A percentile compares a stretch with the other conserved stretches of the same genome.
These are phyloP conservation scores for Arctia plantaginis DNA, from an alignment of 2,888 invertebrate genomes.

Conservation along the genomic window DNA sequence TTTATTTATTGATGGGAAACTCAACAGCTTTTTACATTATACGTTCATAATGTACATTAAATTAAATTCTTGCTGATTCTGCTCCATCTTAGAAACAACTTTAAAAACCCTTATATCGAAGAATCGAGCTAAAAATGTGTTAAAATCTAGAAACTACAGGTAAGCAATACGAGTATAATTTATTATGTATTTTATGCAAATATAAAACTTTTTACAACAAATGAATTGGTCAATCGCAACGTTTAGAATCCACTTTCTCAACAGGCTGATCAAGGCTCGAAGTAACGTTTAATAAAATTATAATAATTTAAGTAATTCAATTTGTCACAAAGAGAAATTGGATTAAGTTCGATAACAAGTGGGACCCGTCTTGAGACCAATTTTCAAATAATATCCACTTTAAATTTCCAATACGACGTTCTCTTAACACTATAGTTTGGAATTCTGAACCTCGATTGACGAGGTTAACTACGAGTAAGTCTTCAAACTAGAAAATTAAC, in stretches of 20 bases:
- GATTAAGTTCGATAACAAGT: conserved; percentile 62
- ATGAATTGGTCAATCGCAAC: conserved; percentile 21
- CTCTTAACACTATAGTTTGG: conserved; percentile 51
- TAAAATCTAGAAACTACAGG: not conserved
- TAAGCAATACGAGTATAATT: not conserved
- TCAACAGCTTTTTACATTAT: too few species aligned
- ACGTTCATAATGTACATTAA: too few species aligned
- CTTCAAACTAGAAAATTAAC: conserved; percentile 76
- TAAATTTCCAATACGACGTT: conserved; percentile 52
- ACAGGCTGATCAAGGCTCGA: conserved; percentile 25
- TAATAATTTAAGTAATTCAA: conserved; percentile 63
- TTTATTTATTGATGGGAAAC: too few species aligned
- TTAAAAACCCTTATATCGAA: not conserved
- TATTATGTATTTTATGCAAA: not conserved
- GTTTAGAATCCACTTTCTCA: conserved; percentile 25
- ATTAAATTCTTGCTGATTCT: too few species aligned
- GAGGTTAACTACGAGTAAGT: conserved; percentile 65
- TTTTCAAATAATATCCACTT: conserved; percentile 51
- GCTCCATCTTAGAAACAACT: not conserved
- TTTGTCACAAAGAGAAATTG: conserved; percentile 62
- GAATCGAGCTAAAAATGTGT: not conserved
- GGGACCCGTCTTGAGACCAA: conserved; percentile 40
- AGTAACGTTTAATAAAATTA: conserved; percentile 60
- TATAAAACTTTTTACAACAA: not conserved
- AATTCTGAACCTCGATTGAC: conserved; percentile 69